phyloP scores from a whole-genome alignment of 2,113 vertebrate genomes.

The Salvelinus alpinus region DNA sequence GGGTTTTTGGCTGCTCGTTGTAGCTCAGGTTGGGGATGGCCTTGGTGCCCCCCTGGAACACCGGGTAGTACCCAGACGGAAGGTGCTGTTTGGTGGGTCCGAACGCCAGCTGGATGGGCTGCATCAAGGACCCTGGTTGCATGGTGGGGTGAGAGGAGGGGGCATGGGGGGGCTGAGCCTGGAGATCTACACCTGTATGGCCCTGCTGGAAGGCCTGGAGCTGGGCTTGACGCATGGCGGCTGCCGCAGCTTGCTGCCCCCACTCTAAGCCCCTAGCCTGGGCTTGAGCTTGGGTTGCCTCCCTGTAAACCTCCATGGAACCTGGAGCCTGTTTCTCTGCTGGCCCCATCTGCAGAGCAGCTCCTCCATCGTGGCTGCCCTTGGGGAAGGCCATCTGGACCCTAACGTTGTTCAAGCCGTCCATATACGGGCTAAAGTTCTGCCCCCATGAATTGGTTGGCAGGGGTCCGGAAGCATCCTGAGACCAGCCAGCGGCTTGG shows the following conservation, averaged over 20 bases:
- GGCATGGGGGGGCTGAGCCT: slow-evolving; percentile 61
- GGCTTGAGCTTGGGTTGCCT: slow-evolving; percentile 59
- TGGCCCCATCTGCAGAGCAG: slow-evolving; percentile 61
- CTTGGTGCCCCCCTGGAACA: slow-evolving; percentile 81
- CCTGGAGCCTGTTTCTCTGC: slow-evolving; percentile 76
- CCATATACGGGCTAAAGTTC: slow-evolving; percentile 77
- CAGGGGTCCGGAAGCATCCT: background rate
- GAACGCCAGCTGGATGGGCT: slow-evolving; percentile 90
- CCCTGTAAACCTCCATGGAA: slow-evolving; percentile 81
- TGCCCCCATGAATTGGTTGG: slow-evolving; percentile 76
- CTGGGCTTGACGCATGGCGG: slow-evolving; percentile 67
- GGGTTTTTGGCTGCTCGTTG: slow-evolving; percentile 66
- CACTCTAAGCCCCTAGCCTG: slow-evolving; percentile 65
- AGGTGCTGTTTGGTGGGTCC: slow-evolving; percentile 85
- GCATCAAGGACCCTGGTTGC: slow-evolving; percentile 77
- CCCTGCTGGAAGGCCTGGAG: slow-evolving; percentile 74
- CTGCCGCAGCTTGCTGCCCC: slow-evolving; percentile 73
- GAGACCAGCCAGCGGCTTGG: slow-evolving; percentile 75
- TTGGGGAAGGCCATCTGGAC: slow-evolving; percentile 76
- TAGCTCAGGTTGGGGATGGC: slow-evolving; percentile 58
- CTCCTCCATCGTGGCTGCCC: slow-evolving; percentile 71
- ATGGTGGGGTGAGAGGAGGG: slow-evolving; percentile 46
- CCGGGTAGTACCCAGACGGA: slow-evolving; percentile 77
- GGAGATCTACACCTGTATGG: slow-evolving; percentile 72
- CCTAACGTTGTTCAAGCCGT: slow-evolving; percentile 71